Base-by-base conservation (phyloP, 1,140 invertebrate species). In the Radopholus similis region DNA sequence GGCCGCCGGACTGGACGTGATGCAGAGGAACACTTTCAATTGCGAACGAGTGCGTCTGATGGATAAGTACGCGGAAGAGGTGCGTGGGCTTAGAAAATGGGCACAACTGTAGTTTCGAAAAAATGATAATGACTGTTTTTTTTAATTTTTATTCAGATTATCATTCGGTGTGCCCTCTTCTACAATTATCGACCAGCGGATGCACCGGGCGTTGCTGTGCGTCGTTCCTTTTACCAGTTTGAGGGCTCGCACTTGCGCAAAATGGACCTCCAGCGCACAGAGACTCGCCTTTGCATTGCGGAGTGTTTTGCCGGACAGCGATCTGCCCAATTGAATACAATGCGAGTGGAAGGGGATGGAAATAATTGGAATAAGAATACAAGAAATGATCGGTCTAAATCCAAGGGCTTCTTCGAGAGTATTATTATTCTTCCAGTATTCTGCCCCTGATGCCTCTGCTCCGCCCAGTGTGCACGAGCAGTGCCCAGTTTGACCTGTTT, bases 61-160 rank as follows among this genome's bases (percentile, higher is more conserved):
- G 23, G 68, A 70, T 23, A 70, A 70, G 68, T 70, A 70, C 30
- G 34, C 42, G 66, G 11, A 44, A 30, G 68, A 70, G n/a, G 68
- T 70, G 18, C 13, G 4, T 51, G 54, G 42, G 11, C 9, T 70
- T 57, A 6, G n/a, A 38, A n/a, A 66, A 11, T 64, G n/a, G n/a
- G n/a, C n/a, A n/a, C n/a, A n/a, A 49, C 49, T 60, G 28, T 47
- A 23, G 13, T 60, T 60, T 34, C 21, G 51, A 54, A 26, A 54
- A 23, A 54, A 37, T 58, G 40, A 60, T 59, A 60, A 35, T 54
- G 21, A 13, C 15, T 54, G 51, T 28, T 15, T 11, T 11, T 54
- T 54, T 54, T 35, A 54, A 34, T 13, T 65, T 32, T 63, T 40
- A 23, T 69, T 68, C 54, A 68, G 66, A 18, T 68, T n/a, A 30